These are phyloP conservation scores for Oophaga pumilio DNA, from an alignment of 2,113 vertebrate genomes.

Conservation along the genomic window DNA sequence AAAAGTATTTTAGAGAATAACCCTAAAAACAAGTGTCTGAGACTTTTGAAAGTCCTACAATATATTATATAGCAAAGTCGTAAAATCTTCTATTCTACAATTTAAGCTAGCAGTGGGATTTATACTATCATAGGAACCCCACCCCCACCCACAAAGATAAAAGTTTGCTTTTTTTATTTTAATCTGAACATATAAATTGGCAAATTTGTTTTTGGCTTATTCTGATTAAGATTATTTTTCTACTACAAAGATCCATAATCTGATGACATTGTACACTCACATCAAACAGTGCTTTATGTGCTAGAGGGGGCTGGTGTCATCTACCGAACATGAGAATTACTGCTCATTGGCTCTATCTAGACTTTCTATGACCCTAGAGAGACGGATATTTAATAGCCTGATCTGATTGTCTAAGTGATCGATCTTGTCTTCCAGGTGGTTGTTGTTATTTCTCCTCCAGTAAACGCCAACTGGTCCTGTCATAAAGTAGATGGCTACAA, in stretches of 20 bases:
- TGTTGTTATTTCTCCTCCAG: constrained; percentile 80
- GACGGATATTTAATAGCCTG: constrained; percentile 91
- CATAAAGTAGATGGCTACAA: constrained; percentile 95
- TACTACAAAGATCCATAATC: background rate
- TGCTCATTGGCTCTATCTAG: constrained; percentile 83
- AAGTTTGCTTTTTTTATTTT: no score
- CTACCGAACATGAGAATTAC: constrained; percentile 60
- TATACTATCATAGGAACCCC: no score
- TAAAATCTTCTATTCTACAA: background rate
- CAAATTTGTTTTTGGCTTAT: background rate
- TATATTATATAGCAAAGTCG: background rate
- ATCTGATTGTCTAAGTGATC: constrained; percentile 93
- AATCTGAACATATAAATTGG: background rate
- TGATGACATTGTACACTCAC: constrained; percentile 4
- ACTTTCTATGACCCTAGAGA: constrained; percentile 88
- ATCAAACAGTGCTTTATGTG: constrained; percentile 30
- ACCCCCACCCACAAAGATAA: no score
- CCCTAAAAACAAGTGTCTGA: background rate
- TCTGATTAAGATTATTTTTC: background rate
- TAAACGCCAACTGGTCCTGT: constrained; percentile 89
- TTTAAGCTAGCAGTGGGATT: background rate
- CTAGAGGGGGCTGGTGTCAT: constrained; percentile 37
- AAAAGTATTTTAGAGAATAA: background rate
- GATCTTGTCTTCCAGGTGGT: constrained; percentile 91
- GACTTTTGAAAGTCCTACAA: background rate